A percentile compares a stretch with the other conserved stretches of the same genome.
Evolutionary conservation across 2,113 vertebrate genomes (phyloP).

Genomic region (Oriolus oriolus): DNA sequence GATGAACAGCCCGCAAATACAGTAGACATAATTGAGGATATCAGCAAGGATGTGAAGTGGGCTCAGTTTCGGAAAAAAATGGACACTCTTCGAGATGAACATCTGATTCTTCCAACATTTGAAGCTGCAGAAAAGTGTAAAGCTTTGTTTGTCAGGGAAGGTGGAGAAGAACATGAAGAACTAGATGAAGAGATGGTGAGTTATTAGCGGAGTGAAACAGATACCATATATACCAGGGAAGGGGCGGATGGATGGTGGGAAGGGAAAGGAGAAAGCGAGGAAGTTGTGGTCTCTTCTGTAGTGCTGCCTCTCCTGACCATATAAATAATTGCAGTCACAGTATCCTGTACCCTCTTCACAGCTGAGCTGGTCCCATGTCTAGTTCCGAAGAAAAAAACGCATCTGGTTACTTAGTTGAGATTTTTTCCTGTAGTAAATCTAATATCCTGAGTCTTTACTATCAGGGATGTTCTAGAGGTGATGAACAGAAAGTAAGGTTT

Average conservation of each 20-base stretch:
- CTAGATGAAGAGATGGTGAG: constrained; percentile 79
- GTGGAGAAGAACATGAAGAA: constrained; percentile 56
- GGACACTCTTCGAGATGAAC: constrained; percentile 76
- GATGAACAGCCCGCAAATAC: constrained; percentile 81
- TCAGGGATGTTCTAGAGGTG: neutral
- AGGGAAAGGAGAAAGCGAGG: neutral
- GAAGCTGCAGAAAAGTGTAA: constrained; percentile 78
- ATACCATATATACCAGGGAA: neutral
- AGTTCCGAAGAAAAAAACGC: neutral
- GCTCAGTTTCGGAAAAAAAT: constrained; percentile 71
- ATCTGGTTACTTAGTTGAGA: neutral
- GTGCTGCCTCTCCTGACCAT: neutral
- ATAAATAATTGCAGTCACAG: neutral
- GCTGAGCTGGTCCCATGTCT: neutral
- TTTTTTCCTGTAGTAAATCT: neutral
- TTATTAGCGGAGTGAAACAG: neutral
- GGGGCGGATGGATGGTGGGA: neutral
- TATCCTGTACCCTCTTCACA: neutral
- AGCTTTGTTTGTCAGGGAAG: constrained; percentile 72
- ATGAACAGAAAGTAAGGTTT: neutral
- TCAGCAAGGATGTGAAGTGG: constrained; percentile 85
- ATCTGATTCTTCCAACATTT: constrained; percentile 60
- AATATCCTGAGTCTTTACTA: neutral
- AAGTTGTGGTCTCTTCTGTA: neutral
- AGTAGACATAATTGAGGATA: constrained; percentile 85